Evolutionary conservation across 2,888 invertebrate genomes (phyloP), one percentile per base, ranked within the genome.

Genomic region (Tipula lateralis): DNA sequence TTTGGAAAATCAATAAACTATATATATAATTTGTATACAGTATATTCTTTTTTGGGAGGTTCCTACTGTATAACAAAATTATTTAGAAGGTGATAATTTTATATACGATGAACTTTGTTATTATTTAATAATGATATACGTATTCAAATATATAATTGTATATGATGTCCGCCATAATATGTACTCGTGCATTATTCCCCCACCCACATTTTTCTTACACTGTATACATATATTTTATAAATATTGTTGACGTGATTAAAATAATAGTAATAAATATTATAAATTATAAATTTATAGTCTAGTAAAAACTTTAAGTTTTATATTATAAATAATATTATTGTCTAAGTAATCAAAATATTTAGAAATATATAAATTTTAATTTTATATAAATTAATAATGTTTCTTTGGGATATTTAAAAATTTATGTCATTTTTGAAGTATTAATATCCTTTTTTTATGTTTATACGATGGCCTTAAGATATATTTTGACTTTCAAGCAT

Each of bases 271-370:
- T 44, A 44, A 44, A 44, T 44, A 44, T 44, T 66, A 24, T 66
- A 24, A 66, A 66, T 66, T 66, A 19, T 24, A 66, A 66, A 66
- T 66, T 66, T 66, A 2, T 66, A 9, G 19, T 2, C 66, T 24
- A 66, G 7, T 66, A 24, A 66, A 66, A 66, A 66, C 16, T 50
- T 50, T 16, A 50, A 50, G 44, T 50, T 16, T 50, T 50, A 50
- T 50, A 12, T 50, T 50, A 50, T 50, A 39, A 39, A 50, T 39
- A 6, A 6, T 50, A 16, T 16, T 50, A 50, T 50, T 50, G 44
- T 50, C 44, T 50, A 50, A 50, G 44, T 50, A 50, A 50, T 50
- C 44, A 50, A 50, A 50, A 50, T 50, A 50, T 50, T 50, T 50
- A 50, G 44, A 16, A 50, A 50, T 50, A 16, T 1, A 50, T 16